These are phyloP conservation scores for Malachius bipustulatus DNA, from an alignment of 2,888 invertebrate genomes.

Conservation along the genomic window DNA sequence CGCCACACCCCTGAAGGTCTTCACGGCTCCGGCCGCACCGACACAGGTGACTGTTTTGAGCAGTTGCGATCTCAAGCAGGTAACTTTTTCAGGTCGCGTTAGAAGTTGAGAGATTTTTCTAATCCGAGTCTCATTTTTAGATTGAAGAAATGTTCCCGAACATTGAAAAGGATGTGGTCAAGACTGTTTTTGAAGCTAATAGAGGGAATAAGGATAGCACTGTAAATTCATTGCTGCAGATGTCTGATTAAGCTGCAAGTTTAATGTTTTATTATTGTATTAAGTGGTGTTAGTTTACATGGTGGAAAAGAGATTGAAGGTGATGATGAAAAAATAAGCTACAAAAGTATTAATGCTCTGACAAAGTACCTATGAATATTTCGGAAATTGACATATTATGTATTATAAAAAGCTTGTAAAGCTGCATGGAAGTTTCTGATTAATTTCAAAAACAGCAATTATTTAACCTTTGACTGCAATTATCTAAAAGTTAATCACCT, in stretches of 20 bases:
- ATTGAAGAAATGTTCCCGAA: slow-evolving; percentile 95
- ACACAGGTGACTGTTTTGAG: slow-evolving; percentile 37
- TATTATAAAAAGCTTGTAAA: too few species aligned
- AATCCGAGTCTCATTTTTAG: slow-evolving; percentile 34
- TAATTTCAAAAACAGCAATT: too few species aligned
- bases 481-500: too few species aligned
- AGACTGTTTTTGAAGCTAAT: slow-evolving; percentile 81
- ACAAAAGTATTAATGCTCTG: too few species aligned
- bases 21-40: slow-evolving; percentile 34
- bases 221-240: slow-evolving; percentile 80
- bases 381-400: too few species aligned
- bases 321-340: too few species aligned
- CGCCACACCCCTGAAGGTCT: slow-evolving; percentile 39
- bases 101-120: not conserved
- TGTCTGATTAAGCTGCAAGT: slow-evolving; percentile 53
- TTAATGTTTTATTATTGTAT: too few species aligned
- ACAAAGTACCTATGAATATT: too few species aligned
- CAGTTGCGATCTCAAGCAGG: slow-evolving; percentile 54
- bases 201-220: slow-evolving; percentile 81
- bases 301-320: too few species aligned
- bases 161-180: slow-evolving; percentile 85
- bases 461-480: too few species aligned
- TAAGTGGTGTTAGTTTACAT: too few species aligned
- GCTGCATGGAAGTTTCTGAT: too few species aligned
- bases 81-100: slow-evolving; percentile 26